Evolutionary conservation across 2,113 vertebrate species (phyloP).

Genomic region (Sylvia atricapilla): DNA sequence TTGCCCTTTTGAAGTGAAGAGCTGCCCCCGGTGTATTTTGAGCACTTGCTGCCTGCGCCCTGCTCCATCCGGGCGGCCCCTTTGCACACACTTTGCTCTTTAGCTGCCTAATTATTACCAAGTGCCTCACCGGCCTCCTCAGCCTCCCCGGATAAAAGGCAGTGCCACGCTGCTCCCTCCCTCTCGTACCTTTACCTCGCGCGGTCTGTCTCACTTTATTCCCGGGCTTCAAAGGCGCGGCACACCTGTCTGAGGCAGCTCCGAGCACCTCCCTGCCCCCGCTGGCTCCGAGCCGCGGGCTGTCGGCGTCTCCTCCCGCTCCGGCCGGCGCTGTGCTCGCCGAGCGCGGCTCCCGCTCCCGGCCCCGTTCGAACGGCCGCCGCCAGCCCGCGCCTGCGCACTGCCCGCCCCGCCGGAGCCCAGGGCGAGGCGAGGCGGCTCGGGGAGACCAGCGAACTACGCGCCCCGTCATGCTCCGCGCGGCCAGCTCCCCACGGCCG

Average conservation of each 20-base stretch:
- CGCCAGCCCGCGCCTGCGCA: constrained; percentile 15
- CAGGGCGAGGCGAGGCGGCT: not conserved
- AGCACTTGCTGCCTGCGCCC: not conserved
- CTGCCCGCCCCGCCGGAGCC: not conserved
- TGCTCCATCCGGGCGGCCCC: no score
- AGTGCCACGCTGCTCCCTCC: not conserved
- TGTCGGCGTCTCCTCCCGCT: fast-evolving
- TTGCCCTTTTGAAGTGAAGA: not conserved
- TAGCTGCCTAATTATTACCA: fast-evolving
- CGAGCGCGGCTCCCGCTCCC: not conserved
- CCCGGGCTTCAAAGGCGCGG: not conserved
- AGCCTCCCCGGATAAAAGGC: fast-evolving
- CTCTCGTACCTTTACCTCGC: not conserved
- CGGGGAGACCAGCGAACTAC: not conserved
- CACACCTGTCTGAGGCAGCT: not conserved
- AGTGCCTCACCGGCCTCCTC: not conserved
- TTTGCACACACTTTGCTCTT: not conserved
- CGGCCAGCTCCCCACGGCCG: fast-evolving
- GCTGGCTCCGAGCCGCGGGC: not conserved
- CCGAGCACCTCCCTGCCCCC: not conserved
- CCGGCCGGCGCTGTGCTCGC: not conserved
- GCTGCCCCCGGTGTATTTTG: not conserved
- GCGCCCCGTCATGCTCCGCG: not conserved
- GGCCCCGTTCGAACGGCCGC: not conserved
- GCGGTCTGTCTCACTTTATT: not conserved